Evolutionary conservation across 2,113 vertebrate species (phyloP).

Genomic region (Centropus unirufus): DNA sequence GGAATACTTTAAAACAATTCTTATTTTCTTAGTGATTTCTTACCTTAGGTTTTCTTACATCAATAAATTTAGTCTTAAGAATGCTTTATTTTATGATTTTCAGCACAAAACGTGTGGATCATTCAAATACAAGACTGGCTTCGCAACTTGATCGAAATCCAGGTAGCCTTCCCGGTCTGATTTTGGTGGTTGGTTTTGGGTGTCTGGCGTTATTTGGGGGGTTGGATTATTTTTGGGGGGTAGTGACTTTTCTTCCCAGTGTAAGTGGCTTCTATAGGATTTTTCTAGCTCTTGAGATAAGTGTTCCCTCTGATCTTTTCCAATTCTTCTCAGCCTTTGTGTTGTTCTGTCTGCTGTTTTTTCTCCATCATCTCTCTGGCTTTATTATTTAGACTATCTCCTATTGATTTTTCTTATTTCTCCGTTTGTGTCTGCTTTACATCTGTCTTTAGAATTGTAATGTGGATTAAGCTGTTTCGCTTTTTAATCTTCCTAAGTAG

Average conservation of each 20-base stretch:
- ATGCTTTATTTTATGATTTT: conserved; percentile 52
- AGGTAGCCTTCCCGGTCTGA: conserved; percentile 70
- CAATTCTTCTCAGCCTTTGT: accelerated
- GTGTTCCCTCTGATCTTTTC: background rate
- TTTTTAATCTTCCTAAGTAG: background rate
- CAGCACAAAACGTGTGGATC: conserved; percentile 91
- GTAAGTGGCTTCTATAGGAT: background rate
- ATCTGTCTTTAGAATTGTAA: background rate
- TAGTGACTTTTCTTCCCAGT: background rate
- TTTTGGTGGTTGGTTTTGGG: background rate
- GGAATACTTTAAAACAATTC: background rate
- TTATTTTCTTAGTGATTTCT: background rate
- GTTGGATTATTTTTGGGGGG: too few species aligned
- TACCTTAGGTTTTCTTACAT: background rate
- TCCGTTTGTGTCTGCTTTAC: background rate
- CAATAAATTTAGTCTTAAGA: background rate
- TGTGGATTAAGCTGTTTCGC: background rate
- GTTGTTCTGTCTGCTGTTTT: background rate
- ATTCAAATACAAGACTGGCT: conserved; percentile 90
- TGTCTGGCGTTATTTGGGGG: background rate
- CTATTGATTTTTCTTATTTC: background rate
- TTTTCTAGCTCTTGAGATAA: background rate
- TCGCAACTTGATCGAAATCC: conserved; percentile 92
- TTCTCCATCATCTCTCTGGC: background rate
- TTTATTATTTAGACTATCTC: background rate